Evolutionary conservation across 2,113 vertebrate genomes (phyloP).

Genomic region (Cyprinodon brontotheroides): DNA sequence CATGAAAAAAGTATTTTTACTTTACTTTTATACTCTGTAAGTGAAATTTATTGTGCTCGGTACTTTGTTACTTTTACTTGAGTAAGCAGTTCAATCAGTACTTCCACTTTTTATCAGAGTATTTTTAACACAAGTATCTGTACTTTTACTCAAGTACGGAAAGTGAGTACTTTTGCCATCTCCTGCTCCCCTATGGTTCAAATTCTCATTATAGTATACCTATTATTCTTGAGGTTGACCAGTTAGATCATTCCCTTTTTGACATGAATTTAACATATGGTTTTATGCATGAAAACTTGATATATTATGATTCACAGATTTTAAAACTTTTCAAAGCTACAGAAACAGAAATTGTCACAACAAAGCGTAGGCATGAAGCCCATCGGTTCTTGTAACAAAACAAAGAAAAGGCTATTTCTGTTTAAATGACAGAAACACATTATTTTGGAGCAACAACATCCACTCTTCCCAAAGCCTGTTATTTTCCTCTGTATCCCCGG

Average conservation of each 20-base stretch:
- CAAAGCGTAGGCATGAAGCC: background rate
- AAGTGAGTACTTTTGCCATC: no score
- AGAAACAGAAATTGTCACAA: background rate
- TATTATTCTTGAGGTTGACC: slow-evolving; percentile 32
- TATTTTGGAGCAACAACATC: background rate
- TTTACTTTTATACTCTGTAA: no score
- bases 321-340: background rate
- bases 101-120: no score
- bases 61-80: no score
- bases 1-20: no score
- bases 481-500: background rate
- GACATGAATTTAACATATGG: slow-evolving; percentile 8
- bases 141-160: no score
- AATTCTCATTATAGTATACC: slow-evolving; percentile 5
- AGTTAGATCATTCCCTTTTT: slow-evolving; percentile 3
- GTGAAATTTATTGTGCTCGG: no score
- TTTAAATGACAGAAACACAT: background rate
- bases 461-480: background rate
- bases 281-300: slow-evolving; percentile 18
- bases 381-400: background rate
- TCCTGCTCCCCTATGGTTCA: slow-evolving; percentile 7
- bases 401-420: background rate
- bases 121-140: no score
- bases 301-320: background rate
- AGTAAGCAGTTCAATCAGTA: no score